Percentiles rank a stretch among this genome's conserved stretches.
These are phyloP conservation scores for Microdon myrmicae DNA, from an alignment of 2,888 invertebrate species.

Conservation along the genomic window DNA sequence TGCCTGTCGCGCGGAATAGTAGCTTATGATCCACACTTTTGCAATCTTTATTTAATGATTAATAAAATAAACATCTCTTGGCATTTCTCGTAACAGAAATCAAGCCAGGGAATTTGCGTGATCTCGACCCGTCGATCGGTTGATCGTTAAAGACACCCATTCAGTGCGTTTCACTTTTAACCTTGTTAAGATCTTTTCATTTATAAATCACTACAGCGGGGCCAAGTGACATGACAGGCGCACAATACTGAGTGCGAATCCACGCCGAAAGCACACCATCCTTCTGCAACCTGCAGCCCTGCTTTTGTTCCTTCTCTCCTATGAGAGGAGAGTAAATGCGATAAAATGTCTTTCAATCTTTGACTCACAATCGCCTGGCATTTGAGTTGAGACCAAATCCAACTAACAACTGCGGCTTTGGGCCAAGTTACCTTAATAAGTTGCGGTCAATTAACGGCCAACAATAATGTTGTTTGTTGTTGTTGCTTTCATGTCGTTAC, in stretches of 20 bases:
- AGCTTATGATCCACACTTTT: slow-evolving; percentile 28
- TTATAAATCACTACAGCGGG: slow-evolving; percentile 51
- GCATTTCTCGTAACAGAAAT: slow-evolving; percentile 19
- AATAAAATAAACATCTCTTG: slow-evolving; percentile 21
- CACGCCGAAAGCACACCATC: slow-evolving; percentile 19
- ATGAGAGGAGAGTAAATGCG: no score
- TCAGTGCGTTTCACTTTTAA: slow-evolving; percentile 47
- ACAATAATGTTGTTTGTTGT: no score
- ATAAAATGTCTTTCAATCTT: slow-evolving; percentile 27
- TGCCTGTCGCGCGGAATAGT: no score
- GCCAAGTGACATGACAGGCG: slow-evolving; percentile 44
- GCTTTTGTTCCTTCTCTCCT: no score
- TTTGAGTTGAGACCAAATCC: slow-evolving; percentile 19
- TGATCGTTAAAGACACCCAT: slow-evolving; percentile 9
- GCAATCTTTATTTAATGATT: slow-evolving; percentile 34
- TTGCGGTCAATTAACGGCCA: slow-evolving; percentile 49
- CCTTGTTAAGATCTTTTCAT: slow-evolving; percentile 52
- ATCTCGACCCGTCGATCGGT: slow-evolving; percentile 14
- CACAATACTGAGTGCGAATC: slow-evolving; percentile 42
- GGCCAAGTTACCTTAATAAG: slow-evolving; percentile 49
- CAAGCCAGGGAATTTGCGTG: slow-evolving; percentile 16
- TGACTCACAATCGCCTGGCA: slow-evolving; percentile 19
- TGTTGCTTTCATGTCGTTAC: no score
- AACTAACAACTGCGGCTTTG: slow-evolving; percentile 31
- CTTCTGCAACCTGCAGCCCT: no score